phyloP scores from a whole-genome alignment of 2,888 invertebrate genomes.

The Drosophila conformis region DNA sequence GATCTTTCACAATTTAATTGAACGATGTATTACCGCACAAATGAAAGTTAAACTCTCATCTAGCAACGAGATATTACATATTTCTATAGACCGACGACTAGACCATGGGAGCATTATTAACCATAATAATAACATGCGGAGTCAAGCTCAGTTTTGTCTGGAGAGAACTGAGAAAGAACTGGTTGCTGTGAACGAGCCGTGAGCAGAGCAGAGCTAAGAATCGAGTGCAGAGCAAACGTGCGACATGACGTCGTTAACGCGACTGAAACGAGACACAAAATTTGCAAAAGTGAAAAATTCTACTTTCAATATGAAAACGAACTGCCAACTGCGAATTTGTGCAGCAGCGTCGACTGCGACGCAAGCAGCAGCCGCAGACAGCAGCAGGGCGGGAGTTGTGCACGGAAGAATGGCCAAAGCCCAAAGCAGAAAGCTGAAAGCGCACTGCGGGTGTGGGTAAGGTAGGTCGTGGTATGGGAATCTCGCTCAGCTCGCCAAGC shows the following conservation, averaged over 20 bases:
- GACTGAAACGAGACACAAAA: slow-evolving; percentile 79
- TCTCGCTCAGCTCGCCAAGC: slow-evolving; percentile 30
- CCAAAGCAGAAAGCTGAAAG: slow-evolving; percentile 68
- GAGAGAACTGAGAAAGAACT: slow-evolving; percentile 20
- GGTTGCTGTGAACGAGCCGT: slow-evolving; percentile 27
- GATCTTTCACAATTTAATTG: not conserved
- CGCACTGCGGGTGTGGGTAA: slow-evolving; percentile 84
- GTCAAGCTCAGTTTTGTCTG: slow-evolving; percentile 37
- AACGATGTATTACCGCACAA: slow-evolving; percentile 5
- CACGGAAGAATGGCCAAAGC: slow-evolving; percentile 64
- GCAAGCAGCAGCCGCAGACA: slow-evolving; percentile 15
- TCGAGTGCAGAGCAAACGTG: slow-evolving; percentile 68
- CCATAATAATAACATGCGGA: slow-evolving; percentile 30
- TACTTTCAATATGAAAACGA: slow-evolving; percentile 79
- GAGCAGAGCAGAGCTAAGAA: slow-evolving; percentile 4
- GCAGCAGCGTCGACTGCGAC: slow-evolving; percentile 49
- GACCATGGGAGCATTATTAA: not conserved
- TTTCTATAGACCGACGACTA: slow-evolving; percentile 13
- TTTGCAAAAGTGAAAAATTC: slow-evolving; percentile 82
- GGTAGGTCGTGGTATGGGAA: slow-evolving; percentile 84
- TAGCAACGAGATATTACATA: slow-evolving; percentile 5
- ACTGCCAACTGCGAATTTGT: slow-evolving; percentile 61
- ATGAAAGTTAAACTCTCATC: slow-evolving; percentile 40
- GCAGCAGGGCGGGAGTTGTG: slow-evolving; percentile 67
- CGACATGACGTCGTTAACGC: slow-evolving; percentile 83